phyloP scores from a whole-genome alignment of 2,113 vertebrate species.

The Dinomys branickii region DNA sequence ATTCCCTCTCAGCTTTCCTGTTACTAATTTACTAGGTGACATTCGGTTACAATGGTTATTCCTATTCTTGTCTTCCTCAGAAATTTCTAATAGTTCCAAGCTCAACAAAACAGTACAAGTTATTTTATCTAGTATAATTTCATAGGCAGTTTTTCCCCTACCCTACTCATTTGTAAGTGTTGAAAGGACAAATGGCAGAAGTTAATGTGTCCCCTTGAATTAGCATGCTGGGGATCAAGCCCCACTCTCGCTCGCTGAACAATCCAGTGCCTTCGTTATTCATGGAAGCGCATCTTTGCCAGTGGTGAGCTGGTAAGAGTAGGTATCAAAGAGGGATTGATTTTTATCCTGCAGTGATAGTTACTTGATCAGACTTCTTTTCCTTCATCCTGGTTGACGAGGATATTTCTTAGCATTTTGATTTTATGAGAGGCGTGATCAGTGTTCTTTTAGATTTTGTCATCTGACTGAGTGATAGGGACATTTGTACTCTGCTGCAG shows the following conservation, averaged over 20 bases:
- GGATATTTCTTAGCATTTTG: constrained; percentile 17
- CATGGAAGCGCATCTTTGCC: background rate
- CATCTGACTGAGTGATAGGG: background rate
- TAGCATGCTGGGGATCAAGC: background rate
- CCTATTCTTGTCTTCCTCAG: constrained; percentile 56
- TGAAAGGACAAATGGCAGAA: constrained; percentile 30
- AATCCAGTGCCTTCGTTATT: background rate
- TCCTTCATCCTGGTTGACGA: constrained; percentile 9
- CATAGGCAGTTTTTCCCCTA: background rate
- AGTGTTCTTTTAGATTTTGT: constrained; percentile 22
- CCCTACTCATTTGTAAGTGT: constrained; percentile 42
- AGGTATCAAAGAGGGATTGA: background rate
- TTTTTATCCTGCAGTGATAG: background rate
- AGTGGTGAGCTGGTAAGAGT: background rate
- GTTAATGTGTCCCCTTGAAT: constrained; percentile 21
- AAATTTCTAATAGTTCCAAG: constrained; percentile 53
- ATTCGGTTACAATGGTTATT: constrained; percentile 17
- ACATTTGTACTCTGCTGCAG: background rate
- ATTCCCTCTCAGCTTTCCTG: constrained; percentile 8
- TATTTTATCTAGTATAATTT: background rate
- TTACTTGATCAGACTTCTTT: background rate
- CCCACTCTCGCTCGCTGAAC: background rate
- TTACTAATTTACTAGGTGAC: constrained; percentile 20
- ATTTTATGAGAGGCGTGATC: background rate
- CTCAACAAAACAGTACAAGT: constrained; percentile 34